Evolutionary conservation across 2,797 vertebrate genomes (phyloP), one percentile per base, ranked within the genome.

Genomic region (Chelmon rostratus): DNA sequence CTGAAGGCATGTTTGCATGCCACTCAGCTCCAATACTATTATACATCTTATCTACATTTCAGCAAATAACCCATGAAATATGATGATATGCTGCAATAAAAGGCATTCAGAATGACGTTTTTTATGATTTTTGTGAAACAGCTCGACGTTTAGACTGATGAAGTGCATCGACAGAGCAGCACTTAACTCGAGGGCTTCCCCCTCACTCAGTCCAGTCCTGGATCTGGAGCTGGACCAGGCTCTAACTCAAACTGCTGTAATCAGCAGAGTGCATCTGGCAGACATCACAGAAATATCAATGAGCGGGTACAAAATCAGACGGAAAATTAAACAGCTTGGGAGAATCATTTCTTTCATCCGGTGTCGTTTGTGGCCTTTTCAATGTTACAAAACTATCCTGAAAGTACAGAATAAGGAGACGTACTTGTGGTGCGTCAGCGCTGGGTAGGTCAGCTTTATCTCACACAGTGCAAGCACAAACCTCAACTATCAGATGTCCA

Each of bases 191-290:
- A 74, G 65, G 76, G 33, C 68, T 62, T 68, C 54, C 64, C 50
- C 71, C 13, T 57, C 6, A 54, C 50, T 76, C 8, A 35, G 68
- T 23, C 40, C 53, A 50, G 56, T 71, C 69, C 74, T 44, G 73
- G 75, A 81, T 74, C 76, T 76, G 89, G 75, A 82, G 50, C 9
- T 19, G 68, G 71, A 74, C 88, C 88, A 88, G 67, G 67, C 23
- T 57, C 28, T 28, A 31, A 53, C 50, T 70, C 56, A 74, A 67
- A 78, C 56, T 81, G 81, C 78, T 76, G 59, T 31, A 74, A 80
- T 86, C 82, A 90, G 83, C 85, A 79, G 62, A 87, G 75, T 59
- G 80, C 46, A 69, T 67, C 69, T 63, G 50, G 63, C 82, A 76
- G 47, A 77, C 59, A 25, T 73, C 57, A 73, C 52, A 81, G 52